Conservation (phyloP, 1,140 invertebrate species). For the Druon quercuslanigerum region DNA sequence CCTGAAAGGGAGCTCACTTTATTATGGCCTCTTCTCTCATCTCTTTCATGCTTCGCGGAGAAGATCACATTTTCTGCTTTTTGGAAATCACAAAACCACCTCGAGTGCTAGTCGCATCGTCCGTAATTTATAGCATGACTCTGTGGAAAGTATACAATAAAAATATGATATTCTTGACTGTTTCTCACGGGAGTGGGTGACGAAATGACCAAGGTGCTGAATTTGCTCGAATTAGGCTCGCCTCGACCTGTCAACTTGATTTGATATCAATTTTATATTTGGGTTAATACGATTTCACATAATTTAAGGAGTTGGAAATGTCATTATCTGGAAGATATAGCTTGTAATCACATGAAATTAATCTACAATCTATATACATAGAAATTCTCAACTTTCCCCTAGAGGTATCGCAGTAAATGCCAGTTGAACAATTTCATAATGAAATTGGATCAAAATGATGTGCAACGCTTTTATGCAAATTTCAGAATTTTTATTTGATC, state of each 20-base stretch:
- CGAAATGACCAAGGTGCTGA: neutral
- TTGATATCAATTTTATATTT: too few relatives aligned
- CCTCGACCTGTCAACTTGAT: neutral
- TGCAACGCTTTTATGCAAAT: too few relatives aligned
- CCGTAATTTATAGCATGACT: conserved; percentile 57
- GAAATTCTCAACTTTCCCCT: too few relatives aligned
- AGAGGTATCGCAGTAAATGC: too few relatives aligned
- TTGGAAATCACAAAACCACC: conserved; percentile 59
- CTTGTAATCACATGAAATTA: too few relatives aligned
- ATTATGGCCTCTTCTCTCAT: conserved; percentile 42
- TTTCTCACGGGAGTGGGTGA: conserved; percentile 52
- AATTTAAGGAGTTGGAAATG: too few relatives aligned
- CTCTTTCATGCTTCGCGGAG: conserved; percentile 32
- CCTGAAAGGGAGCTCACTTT: conserved; percentile 41
- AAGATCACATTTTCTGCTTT: conserved; percentile 59
- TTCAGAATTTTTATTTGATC: too few relatives aligned
- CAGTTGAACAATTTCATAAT: too few relatives aligned
- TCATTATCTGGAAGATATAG: too few relatives aligned
- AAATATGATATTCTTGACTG: conserved; percentile 35
- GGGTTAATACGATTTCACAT: too few relatives aligned
- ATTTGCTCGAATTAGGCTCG: neutral
- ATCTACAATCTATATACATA: too few relatives aligned
- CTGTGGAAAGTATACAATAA: conserved; percentile 3
- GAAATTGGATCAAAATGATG: too few relatives aligned
- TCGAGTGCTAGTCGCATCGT: conserved; percentile 46